These are phyloP conservation scores for Scortum barcoo DNA, from an alignment of 2,113 vertebrate genomes.

Conservation along the genomic window DNA sequence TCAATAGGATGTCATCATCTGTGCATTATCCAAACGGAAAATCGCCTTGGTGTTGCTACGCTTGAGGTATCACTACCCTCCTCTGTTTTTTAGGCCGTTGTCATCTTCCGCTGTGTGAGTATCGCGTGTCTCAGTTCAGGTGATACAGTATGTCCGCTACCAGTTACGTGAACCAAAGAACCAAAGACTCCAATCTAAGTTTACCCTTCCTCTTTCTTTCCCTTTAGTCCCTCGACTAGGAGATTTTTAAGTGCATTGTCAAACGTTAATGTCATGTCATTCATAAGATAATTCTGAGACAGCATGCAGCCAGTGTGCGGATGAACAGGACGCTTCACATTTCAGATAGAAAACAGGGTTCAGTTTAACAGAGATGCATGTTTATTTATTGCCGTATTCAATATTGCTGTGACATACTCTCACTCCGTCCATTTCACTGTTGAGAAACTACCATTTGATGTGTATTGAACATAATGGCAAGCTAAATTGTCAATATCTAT, in stretches of 20 bases:
- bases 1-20: constrained; percentile 61
- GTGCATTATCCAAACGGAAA: constrained; percentile 39
- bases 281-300: constrained; percentile 13
- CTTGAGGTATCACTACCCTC: constrained; percentile 21
- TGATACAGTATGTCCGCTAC: constrained; percentile 10
- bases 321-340: constrained; percentile 23
- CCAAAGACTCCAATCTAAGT: constrained; percentile 68
- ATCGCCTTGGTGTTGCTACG: constrained; percentile 2
- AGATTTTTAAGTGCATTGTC: constrained; percentile 40
- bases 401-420: constrained; percentile 57
- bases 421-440: constrained; percentile 37
- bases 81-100: constrained; percentile 20
- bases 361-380: constrained; percentile 69
- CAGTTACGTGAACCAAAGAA: constrained; percentile 60
- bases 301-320: constrained; percentile 62
- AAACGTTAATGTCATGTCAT: constrained; percentile 30
- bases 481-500: constrained; percentile 17
- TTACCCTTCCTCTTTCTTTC: constrained; percentile 30
- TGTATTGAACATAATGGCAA: constrained; percentile 18
- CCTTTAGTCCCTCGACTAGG: constrained; percentile 6
- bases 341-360: constrained; percentile 50
- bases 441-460: constrained; percentile 20
- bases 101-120: constrained; percentile 22
- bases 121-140: constrained; percentile 30
- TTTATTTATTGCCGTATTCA: constrained; percentile 67